phyloP scores from a whole-genome alignment of 2,113 vertebrate genomes.

The Lates calcarifer region DNA sequence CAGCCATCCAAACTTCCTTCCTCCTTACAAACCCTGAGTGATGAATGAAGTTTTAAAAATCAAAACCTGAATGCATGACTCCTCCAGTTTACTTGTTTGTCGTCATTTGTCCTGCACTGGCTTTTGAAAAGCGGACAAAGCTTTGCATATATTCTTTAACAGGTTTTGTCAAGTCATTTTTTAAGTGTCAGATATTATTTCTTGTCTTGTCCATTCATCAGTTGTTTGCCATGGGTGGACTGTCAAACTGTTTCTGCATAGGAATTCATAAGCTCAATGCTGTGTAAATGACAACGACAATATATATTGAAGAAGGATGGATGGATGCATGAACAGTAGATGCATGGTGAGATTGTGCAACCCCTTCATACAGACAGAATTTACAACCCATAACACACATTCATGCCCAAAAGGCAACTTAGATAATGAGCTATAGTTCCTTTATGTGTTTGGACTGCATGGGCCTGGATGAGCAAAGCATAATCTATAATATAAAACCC shows the following conservation, averaged over 20 bases:
- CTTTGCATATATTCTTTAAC: slow-evolving; percentile 35
- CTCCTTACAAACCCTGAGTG: slow-evolving; percentile 77
- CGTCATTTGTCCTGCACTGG: slow-evolving; percentile 63
- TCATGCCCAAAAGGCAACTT: slow-evolving; percentile 8
- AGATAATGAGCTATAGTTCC: slow-evolving; percentile 2
- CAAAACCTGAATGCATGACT: slow-evolving; percentile 70
- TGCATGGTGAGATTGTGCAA: slow-evolving; percentile 23
- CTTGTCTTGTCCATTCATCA: slow-evolving; percentile 34
- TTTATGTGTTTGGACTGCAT: slow-evolving; percentile 5
- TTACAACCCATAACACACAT: neutral
- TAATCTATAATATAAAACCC: slow-evolving; percentile 50
- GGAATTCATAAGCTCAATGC: slow-evolving; percentile 29
- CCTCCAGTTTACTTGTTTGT: slow-evolving; percentile 66
- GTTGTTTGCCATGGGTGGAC: slow-evolving; percentile 38
- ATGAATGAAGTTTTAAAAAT: slow-evolving; percentile 80
- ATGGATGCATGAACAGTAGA: too few species aligned
- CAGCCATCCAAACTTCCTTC: slow-evolving; percentile 86
- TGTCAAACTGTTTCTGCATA: slow-evolving; percentile 27
- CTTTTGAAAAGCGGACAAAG: slow-evolving; percentile 43
- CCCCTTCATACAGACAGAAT: slow-evolving; percentile 14
- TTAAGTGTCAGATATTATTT: slow-evolving; percentile 15
- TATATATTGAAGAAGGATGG: slow-evolving; percentile 6
- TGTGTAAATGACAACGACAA: slow-evolving; percentile 38
- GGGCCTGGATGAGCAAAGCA: slow-evolving; percentile 34
- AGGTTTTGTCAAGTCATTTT: slow-evolving; percentile 28